Base-by-base conservation (phyloP, 2,797 vertebrate genomes). In the Acipenser oxyrinchus region DNA sequence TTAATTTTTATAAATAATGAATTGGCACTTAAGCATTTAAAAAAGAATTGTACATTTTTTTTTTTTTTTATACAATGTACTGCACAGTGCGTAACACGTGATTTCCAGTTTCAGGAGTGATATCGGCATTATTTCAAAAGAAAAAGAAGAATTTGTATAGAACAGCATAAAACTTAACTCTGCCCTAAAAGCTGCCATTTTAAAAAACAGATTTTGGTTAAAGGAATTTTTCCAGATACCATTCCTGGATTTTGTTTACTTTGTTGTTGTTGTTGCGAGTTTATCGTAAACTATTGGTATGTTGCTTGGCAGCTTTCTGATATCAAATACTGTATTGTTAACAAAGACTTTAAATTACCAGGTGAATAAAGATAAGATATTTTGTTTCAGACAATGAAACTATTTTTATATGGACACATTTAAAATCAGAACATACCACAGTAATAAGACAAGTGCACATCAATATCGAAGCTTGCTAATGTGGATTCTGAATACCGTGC, bases 361-460 rank as follows among this genome's bases (percentile, higher is more conserved):
- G 55, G 13, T 59, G 65, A 10, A 13, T 12, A 57, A 64, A 58
- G 58, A 15, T 50, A 63, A 63, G 9, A 49, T 13, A 51, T 10
- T 67, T 51, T 65, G 62, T 49, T 67, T 70, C 65, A 55, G 68
- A 70, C 63, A 69, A 73, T 57, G 51, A 70, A 76, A 72, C 63
- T 23, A 49, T 64, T 50, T 59, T 65, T 53, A 10, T 48, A 18
- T 8, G 6, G 51, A 66, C 52, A 63, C 49, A 60, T 51, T 23
- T 49, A 49, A 57, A 51, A 70, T 58, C 60, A 68, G 72, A 71
- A 79, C 69, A 75, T 83, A 79, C 82, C 78, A 79, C 78, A 78
- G 82, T 82, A 84, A 84, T 75, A 72, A 65, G 77, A 76, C 77
- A 70, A 59, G 70, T 65, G 69, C 66, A 12, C 51, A 60, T 37